Evolutionary conservation across 2,888 invertebrate species (phyloP), one percentile per base, ranked within the genome.

Genomic region (Drosophila quasianomalipes): DNA sequence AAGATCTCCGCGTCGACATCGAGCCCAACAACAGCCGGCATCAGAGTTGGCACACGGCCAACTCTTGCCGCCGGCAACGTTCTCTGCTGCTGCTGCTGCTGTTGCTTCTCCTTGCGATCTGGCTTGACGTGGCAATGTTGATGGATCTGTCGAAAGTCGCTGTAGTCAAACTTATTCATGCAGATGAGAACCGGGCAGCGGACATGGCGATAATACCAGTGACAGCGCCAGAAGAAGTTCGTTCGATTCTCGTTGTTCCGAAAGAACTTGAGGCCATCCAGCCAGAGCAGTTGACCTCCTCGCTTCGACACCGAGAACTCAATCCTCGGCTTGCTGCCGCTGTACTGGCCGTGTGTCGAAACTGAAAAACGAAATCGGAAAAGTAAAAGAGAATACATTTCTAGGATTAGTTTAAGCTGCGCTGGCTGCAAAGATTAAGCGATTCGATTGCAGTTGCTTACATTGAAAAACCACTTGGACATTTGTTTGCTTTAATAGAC

Each of bases 201-300:
- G 19, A 92, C 91, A 31, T 91, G 92, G 0, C 93, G 89, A 76
- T 93, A 93, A 70, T 93, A 93, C 92, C 93, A 93, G 69, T 93
- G 93, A 39, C 93, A 93, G 51, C 93, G 91, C 93, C 93, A 93
- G 63, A 92, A 93, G 49, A 92, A 79, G 79, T 93, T 93, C 9
- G 92, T 93, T 10, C 93, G 92, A 81, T 93, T 93, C 76, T 93
- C 93, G 69, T 93, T 93, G 67, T 93, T 93, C 3, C 93, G 91
- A 82, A 93, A 93, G 79, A 92, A 93, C 74, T 93, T 93, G 14
- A 93, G 66, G 0, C 93, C 93, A 73, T 93, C 93, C 51, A 93
- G 79, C 89, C 93, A 93, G 5, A 93, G 82, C 10, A 93, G 74
- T 70, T 93, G 93, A 0, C 93, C 93, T 22, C 93, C 93, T 47